Base-by-base conservation (phyloP, 2,888 invertebrate species). In the Trypoxylon attenuatum region DNA sequence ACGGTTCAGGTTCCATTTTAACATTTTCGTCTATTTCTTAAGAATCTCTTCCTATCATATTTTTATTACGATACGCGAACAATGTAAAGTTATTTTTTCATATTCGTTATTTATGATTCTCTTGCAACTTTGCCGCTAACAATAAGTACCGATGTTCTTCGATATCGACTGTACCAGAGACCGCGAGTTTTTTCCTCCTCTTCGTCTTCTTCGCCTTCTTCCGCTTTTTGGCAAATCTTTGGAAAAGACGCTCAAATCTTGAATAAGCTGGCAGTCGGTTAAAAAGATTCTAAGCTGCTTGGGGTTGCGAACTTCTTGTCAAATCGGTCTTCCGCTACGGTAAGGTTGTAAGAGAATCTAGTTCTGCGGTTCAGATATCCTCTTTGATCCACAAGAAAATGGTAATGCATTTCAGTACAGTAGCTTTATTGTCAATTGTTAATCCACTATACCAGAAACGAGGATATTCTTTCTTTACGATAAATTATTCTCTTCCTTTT, bases 21-120 rank as follows among this genome's bases (percentile, higher is more conserved):
- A n/a, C n/a, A n/a, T n/a, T n/a, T n/a, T n/a, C n/a, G n/a, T n/a
- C n/a, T n/a, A n/a, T n/a, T n/a, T n/a, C n/a, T n/a, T n/a, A n/a
- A n/a, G n/a, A n/a, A n/a, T n/a, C n/a, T n/a, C n/a, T n/a, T n/a
- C n/a, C n/a, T n/a, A n/a, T n/a, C n/a, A n/a, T n/a, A n/a, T n/a
- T n/a, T n/a, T n/a, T n/a, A n/a, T n/a, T n/a, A n/a, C n/a, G n/a
- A n/a, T n/a, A n/a, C n/a, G n/a, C n/a, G n/a, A n/a, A n/a, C n/a
- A n/a, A n/a, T n/a, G n/a, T n/a, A n/a, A n/a, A n/a, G n/a, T n/a
- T n/a, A n/a, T n/a, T n/a, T n/a, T n/a, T n/a, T n/a, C n/a, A n/a
- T n/a, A 67, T 67, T 59, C 47, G 55, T 67, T 66, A 67, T 67
- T 67, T 67, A 67, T 67, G 67, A 15, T 52, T 52, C 46, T 66